Conservation (phyloP, 2,113 vertebrate genomes). For the Cisticola juncidis region DNA sequence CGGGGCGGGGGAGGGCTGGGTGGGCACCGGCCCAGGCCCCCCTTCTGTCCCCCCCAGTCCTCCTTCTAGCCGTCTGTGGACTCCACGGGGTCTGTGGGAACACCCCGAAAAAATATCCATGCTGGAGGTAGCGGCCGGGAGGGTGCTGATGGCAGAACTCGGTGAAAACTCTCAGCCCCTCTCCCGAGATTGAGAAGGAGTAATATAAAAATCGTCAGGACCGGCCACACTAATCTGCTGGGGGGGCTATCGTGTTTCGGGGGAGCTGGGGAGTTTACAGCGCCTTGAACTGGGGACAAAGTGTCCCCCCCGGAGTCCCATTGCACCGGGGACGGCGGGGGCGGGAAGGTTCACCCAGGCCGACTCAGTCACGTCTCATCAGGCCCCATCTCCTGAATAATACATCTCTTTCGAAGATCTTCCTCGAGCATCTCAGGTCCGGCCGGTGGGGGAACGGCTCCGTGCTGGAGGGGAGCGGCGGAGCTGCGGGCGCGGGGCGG, state of each 20-base stretch:
- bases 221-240: not conserved
- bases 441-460: not conserved
- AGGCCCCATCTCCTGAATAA: not conserved
- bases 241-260: not conserved
- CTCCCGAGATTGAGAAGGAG: not conserved
- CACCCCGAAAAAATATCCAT: not conserved
- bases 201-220: not conserved
- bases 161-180: not conserved
- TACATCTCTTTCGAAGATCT: not conserved
- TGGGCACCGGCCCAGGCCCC: not conserved
- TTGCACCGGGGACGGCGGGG: not conserved
- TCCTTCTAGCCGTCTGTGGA: no score
- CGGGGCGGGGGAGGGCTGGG: not conserved
- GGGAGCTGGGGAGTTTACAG: not conserved
- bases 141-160: not conserved
- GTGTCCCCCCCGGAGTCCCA: not conserved
- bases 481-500: not conserved
- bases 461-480: not conserved
- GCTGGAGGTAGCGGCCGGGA: not conserved
- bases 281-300: not conserved
- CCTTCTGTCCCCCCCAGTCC: accelerated
- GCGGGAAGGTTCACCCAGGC: not conserved
- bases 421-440: not conserved
- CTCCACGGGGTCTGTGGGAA: not conserved
- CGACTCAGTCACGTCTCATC: not conserved